These are phyloP conservation scores for Drosophila aldrichi DNA, from an alignment of 2,888 invertebrate species.

Conservation along the genomic window DNA sequence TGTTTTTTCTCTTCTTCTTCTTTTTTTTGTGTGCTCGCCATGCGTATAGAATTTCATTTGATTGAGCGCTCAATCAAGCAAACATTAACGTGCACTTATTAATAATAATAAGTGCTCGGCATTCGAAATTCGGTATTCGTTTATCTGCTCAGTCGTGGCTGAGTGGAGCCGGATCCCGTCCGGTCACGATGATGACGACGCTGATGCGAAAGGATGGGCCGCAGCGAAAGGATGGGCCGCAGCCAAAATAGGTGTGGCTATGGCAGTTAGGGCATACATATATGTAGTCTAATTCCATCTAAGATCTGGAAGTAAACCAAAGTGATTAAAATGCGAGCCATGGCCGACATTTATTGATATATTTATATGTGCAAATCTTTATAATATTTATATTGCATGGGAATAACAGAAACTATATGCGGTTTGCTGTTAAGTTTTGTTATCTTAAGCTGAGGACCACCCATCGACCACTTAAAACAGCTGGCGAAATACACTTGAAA, in stretches of 20 bases:
- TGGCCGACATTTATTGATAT: neutral
- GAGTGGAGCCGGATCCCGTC: slow-evolving; percentile 60
- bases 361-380: neutral
- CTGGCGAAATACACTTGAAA: neutral
- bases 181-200: slow-evolving; percentile 43
- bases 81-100: slow-evolving; percentile 78
- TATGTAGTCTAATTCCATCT: neutral
- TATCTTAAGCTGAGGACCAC: neutral
- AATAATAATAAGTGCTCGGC: slow-evolving; percentile 72
- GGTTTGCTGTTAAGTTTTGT: neutral
- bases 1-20: too few species aligned
- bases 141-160: slow-evolving; percentile 77
- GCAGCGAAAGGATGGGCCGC: slow-evolving; percentile 15
- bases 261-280: neutral
- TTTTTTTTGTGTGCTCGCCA: slow-evolving; percentile 55
- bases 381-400: neutral
- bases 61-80: slow-evolving; percentile 81
- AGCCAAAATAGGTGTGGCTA: slow-evolving; percentile 23
- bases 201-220: slow-evolving; percentile 20
- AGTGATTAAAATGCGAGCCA: slow-evolving; percentile 16
- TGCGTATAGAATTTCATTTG: slow-evolving; percentile 80
- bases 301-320: slow-evolving; percentile 13
- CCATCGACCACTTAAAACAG: neutral
- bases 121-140: slow-evolving; percentile 46
- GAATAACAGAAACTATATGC: neutral